Evolutionary conservation across 1,140 invertebrate genomes (phyloP).

Genomic region (Pseudobourletiella spinata): DNA sequence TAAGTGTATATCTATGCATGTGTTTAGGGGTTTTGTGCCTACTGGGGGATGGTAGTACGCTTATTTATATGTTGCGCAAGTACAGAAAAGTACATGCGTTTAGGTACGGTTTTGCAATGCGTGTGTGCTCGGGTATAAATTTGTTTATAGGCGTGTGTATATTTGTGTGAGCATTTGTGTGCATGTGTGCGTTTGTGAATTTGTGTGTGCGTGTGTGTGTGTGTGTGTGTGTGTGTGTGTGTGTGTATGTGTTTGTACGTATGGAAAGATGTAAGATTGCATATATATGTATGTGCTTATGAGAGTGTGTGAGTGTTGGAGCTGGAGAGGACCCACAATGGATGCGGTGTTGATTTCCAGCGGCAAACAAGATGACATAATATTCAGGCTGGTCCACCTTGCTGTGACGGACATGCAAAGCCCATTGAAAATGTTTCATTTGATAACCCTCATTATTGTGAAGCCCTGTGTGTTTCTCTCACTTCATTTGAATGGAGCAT

Average conservation of each 20-base stretch:
- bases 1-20: too few species aligned
- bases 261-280: not conserved
- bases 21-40: too few species aligned
- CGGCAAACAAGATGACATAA: not conserved
- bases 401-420: not conserved
- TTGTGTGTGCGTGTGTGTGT: not conserved
- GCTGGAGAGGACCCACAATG: too few species aligned
- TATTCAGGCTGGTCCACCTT: not conserved
- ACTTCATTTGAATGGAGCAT: slow-evolving; percentile 2
- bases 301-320: not conserved
- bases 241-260: not conserved
- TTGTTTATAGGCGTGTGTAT: too few species aligned
- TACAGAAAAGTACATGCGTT: too few species aligned
- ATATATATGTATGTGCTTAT: not conserved
- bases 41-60: too few species aligned
- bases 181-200: not conserved
- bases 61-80: too few species aligned
- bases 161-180: too few species aligned
- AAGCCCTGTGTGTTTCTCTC: not conserved
- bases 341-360: too few species aligned
- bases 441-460: not conserved
- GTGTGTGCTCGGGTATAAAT: too few species aligned
- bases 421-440: not conserved
- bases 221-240: not conserved
- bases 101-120: too few species aligned